Conservation (phyloP, 2,797 vertebrate species). For the Fistularia commersonii region DNA sequence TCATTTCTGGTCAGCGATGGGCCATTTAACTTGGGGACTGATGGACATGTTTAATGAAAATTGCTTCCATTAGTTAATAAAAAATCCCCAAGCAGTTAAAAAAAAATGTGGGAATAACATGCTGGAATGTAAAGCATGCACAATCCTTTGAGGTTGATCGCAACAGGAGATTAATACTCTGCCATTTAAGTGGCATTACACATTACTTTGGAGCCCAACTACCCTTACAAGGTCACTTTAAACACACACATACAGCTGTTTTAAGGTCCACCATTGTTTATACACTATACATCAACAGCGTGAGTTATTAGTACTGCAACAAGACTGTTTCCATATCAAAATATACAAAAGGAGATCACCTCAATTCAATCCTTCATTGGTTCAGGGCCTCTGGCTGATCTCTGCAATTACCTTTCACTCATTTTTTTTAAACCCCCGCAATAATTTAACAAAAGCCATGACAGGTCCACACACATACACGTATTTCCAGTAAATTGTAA, state of each 20-base stretch:
- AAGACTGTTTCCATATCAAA: conserved; percentile 61
- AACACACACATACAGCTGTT: conserved; percentile 43
- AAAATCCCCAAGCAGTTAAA: not conserved
- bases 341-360: conserved; percentile 52
- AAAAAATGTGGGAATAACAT: conserved; percentile 12
- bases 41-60: not conserved
- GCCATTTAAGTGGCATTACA: conserved; percentile 21
- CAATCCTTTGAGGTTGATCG: conserved; percentile 18
- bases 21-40: no score
- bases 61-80: not conserved
- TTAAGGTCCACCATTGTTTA: conserved; percentile 61
- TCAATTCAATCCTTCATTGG: conserved; percentile 30
- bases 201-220: conserved; percentile 25
- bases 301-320: conserved; percentile 59
- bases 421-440: conserved; percentile 18
- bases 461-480: conserved; percentile 8
- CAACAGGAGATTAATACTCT: conserved; percentile 27
- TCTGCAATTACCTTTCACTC: conserved; percentile 21
- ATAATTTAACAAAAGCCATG: conserved; percentile 58
- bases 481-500: conserved; percentile 59
- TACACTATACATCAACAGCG: conserved; percentile 55
- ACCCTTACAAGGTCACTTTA: conserved; percentile 60
- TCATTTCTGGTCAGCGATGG: no score
- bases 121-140: conserved; percentile 28
- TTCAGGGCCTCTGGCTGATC: conserved; percentile 29